Evolutionary conservation across 2,888 invertebrate species (phyloP).

Genomic region (Ptychoptera albimana): DNA sequence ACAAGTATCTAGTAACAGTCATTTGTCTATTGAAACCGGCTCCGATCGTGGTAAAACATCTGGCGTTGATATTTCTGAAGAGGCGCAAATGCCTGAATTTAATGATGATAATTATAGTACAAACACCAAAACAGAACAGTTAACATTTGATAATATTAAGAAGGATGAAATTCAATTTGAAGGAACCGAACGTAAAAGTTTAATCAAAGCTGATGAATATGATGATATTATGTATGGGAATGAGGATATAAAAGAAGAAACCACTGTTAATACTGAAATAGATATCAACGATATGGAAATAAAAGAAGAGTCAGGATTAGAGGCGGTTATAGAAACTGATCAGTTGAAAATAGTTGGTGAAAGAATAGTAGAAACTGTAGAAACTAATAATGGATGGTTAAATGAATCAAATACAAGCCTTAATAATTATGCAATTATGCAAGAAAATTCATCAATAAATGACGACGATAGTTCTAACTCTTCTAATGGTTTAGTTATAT

Average conservation of each 20-base stretch:
- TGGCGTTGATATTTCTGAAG: slow-evolving; percentile 27
- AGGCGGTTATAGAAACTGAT: no score
- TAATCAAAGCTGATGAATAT: slow-evolving; percentile 10
- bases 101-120: slow-evolving; percentile 23
- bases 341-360: no score
- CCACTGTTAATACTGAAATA: neutral
- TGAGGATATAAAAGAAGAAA: slow-evolving; percentile 4
- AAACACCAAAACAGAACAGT: slow-evolving; percentile 7
- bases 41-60: slow-evolving; percentile 13
- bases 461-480: no score
- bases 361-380: no score
- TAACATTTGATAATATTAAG: slow-evolving; percentile 26
- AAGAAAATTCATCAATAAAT: no score
- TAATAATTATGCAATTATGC: neutral
- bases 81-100: slow-evolving; percentile 30
- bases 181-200: slow-evolving; percentile 12
- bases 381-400: no score
- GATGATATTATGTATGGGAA: slow-evolving; percentile 8
- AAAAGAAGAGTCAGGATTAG: no score
- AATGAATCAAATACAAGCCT: neutral
- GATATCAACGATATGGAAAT: no score
- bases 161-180: slow-evolving; percentile 28
- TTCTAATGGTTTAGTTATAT: no score
- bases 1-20: slow-evolving; percentile 43
- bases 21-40: slow-evolving; percentile 34